Base-by-base conservation (phyloP, 2,888 invertebrate genomes). In the Clistopyga incitator region DNA sequence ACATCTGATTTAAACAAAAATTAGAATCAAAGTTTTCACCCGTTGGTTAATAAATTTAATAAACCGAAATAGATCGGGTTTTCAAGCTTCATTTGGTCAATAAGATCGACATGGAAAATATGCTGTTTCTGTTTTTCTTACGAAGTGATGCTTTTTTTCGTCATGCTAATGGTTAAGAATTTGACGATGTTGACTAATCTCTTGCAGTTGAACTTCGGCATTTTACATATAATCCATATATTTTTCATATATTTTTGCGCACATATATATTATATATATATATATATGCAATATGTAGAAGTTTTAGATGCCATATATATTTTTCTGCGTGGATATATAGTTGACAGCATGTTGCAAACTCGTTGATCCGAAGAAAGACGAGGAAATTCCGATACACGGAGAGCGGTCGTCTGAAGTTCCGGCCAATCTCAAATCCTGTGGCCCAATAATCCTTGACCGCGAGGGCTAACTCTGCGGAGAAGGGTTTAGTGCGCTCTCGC, bases 251-350 rank as follows among this genome's bases (percentile, higher is more conserved):
- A n/a, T n/a, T n/a, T n/a, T n/a, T n/a, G n/a, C n/a, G n/a, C n/a
- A n/a, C n/a, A 70, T 76, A 68, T 86, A 85, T 45, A 85, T 79
- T 20, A 67, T 52, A 25, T 29, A 13, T 13, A 77, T 84, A 68
- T 84, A 71, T 61, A 86, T 79, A 79, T 50, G 23, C 20, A 29
- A 20, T 1, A 6, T 13, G 15, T 18, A 34, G 54, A 18, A 42
- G 11, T 11, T 18, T 3, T 42, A 45, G 18, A 20, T 15, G 42
- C 20, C n/a, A n/a, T n/a, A 15, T 10, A 6, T 2, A 29, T 2
- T 29, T 29, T 29, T 13, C 0, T 2, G 47, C 6, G 15, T 13
- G 20, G n/a, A n/a, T n/a, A n/a, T n/a, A n/a, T 25, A 65, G 59
- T 47, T 67, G 42, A 20, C 68, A 34, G 47, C 34, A 10, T 29